Evolutionary conservation across 2,888 invertebrate genomes (phyloP).

Genomic region (Bhutanitis thaidina): DNA sequence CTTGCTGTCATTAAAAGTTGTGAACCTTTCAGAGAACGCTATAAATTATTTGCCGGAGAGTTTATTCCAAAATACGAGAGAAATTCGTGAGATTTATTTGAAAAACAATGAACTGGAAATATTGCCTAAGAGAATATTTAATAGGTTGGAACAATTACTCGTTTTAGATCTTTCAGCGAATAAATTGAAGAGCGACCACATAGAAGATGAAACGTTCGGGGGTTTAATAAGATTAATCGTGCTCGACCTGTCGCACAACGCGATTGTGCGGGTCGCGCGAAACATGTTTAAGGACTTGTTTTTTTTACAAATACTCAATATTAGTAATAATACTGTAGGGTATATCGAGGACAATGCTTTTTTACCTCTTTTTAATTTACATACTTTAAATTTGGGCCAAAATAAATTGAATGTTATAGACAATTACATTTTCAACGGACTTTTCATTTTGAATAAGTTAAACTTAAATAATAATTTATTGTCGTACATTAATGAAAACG

Average conservation of each 20-base stretch:
- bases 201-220: conserved; percentile 92
- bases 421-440: conserved; percentile 89
- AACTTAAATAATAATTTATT: conserved; percentile 91
- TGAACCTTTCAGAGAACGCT: conserved; percentile 93
- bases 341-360: conserved; percentile 93
- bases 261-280: conserved; percentile 87
- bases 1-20: conserved; percentile 86
- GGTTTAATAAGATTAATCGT: conserved; percentile 92
- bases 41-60: conserved; percentile 90
- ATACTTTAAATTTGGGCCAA: conserved; percentile 92
- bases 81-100: conserved; percentile 90
- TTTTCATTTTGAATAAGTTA: conserved; percentile 90
- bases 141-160: conserved; percentile 90
- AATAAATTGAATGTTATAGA: conserved; percentile 90
- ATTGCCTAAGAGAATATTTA: conserved; percentile 90
- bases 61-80: conserved; percentile 88
- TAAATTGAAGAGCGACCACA: conserved; percentile 90
- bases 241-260: conserved; percentile 91
- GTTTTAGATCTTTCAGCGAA: conserved; percentile 92
- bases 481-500: conserved; percentile 86
- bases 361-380: conserved; percentile 91
- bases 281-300: conserved; percentile 92
- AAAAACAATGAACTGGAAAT: conserved; percentile 92
- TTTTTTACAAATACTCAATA: conserved; percentile 91
- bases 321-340: conserved; percentile 91